Evolutionary conservation across 2,113 vertebrate genomes (phyloP), one percentile per base, ranked within the genome.

Genomic region (Elgaria multicarinata): DNA sequence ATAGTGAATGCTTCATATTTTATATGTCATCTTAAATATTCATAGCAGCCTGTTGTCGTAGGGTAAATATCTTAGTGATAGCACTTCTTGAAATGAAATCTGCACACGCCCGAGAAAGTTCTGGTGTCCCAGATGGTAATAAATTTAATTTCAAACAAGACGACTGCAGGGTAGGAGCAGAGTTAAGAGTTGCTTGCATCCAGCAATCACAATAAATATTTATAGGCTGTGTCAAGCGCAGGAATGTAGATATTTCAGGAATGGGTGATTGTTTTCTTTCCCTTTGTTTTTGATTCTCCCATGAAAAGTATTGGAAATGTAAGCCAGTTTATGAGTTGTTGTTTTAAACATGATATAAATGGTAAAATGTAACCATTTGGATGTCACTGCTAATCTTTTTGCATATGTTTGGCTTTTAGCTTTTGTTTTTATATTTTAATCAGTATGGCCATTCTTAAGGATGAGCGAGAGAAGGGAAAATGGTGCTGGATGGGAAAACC

Each of bases 121-220:
- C 64, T 85, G 62, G 76, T 85, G 46, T 89, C 88, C 88, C 82
- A 85, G 88, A 89, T 89, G 88, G 74, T 85, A 64, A 89, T 85
- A 88, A 88, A 88, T 88, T 74, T 89, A 89, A 89, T 78, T 89
- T 89, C 82, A 85, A 85, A 85, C 88, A 89, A 67, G 72, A 83
- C 36, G 55, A 69, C 88, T 89, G 82, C 62, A 89, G 82, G 88
- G 82, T 76, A 89, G n/a, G 85, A 78, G 71, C 42, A 39, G 82
- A 78, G 58, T 69, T 85, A 85, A 89, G 36, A 76, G 62, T 84
- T 53, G 74, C 88, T 78, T 85, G 42, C 46, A 46, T 78, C 44
- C 85, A 42, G 82, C 88, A 85, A 85, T 89, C 62, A 66, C 74
- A 89, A 89, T 85, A 85, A 85, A 89, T 89, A 89, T 89, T 89